Conservation (phyloP, 2,888 invertebrate species). For the Abrostola triplasia region DNA sequence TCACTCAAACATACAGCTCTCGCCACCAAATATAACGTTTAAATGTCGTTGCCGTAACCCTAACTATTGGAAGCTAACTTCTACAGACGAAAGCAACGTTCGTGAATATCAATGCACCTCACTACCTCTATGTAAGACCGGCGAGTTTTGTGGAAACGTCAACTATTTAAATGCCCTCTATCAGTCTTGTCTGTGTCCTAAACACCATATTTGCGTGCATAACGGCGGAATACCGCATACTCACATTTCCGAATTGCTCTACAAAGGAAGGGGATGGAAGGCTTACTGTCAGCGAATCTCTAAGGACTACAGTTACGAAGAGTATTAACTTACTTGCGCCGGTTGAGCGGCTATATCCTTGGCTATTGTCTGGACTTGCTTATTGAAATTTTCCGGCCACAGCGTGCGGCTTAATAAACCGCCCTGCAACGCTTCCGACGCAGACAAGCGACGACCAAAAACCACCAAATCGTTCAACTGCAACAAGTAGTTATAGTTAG, state of each 20-base stretch:
- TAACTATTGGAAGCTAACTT: constrained; percentile 84
- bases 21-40: constrained; percentile 79
- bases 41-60: constrained; percentile 85
- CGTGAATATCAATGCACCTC: constrained; percentile 81
- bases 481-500: constrained; percentile 27
- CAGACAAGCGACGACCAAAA: constrained; percentile 93
- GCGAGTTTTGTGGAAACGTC: constrained; percentile 90
- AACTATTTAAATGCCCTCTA: constrained; percentile 87
- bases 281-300: constrained; percentile 85
- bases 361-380: constrained; percentile 91
- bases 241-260: constrained; percentile 87
- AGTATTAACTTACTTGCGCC: constrained; percentile 89
- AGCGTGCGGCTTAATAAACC: constrained; percentile 94
- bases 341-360: constrained; percentile 92
- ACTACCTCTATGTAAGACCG: constrained; percentile 83
- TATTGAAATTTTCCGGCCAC: constrained; percentile 93
- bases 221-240: constrained; percentile 77
- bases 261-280: constrained; percentile 87
- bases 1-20: constrained; percentile 74
- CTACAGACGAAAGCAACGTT: constrained; percentile 56
- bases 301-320: constrained; percentile 72
- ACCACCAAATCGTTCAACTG: constrained; percentile 79
- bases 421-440: constrained; percentile 92
- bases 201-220: constrained; percentile 88
- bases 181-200: constrained; percentile 90